These are phyloP conservation scores for Macrotrachela quadricornifera DNA, from an alignment of 1,140 invertebrate species.

Conservation along the genomic window DNA sequence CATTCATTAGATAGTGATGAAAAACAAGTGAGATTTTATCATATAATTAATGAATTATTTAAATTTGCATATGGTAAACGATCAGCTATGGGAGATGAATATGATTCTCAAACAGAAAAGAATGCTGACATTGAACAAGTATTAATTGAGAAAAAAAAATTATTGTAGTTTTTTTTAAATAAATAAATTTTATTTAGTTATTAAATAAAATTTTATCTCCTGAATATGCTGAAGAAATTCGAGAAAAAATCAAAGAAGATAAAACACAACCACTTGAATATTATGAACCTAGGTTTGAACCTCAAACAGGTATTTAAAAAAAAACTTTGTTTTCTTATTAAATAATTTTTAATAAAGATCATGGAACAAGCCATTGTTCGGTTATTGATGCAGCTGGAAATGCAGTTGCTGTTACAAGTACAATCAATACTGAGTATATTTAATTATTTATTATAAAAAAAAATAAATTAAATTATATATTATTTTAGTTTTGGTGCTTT, in stretches of 20 bases:
- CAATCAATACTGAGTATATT: conserved; percentile 66
- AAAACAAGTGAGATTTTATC: conserved; percentile 38
- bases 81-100: conserved; percentile 56
- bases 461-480: not conserved
- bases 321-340: not conserved
- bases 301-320: conserved; percentile 9
- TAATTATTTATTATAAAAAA: not conserved
- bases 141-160: too few species aligned
- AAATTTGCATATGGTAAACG: conserved; percentile 73
- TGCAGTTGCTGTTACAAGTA: conserved; percentile 73
- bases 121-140: too few species aligned
- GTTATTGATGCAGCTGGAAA: conserved; percentile 63
- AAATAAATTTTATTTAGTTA: too few species aligned
- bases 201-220: too few species aligned
- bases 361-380: conserved; percentile 57
- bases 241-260: conserved; percentile 33
- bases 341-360: conserved; percentile 34
- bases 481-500: conserved; percentile 29
- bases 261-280: conserved; percentile 37
- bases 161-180: too few species aligned
- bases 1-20: too few species aligned
- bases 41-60: conserved; percentile 65
- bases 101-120: too few species aligned
- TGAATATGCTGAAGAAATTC: too few species aligned
- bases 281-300: conserved; percentile 19